A percentile compares a stretch with the other conserved stretches of the same genome.
Conservation (phyloP, 2,888 invertebrate species). For the Conops quadrifasciatus region DNA sequence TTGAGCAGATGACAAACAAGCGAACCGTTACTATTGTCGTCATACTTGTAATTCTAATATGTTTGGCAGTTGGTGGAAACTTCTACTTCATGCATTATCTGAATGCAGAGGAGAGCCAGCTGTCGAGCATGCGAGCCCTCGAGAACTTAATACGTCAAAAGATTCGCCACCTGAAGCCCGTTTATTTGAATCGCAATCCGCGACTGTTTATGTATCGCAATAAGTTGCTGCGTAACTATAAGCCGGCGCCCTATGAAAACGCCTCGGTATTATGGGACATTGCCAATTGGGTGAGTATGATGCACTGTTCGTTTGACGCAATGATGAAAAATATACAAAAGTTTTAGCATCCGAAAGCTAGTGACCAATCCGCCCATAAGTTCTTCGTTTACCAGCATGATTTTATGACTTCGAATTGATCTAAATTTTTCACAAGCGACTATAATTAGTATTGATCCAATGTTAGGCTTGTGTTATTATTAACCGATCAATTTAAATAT, state of each 20-base stretch:
- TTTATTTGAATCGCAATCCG: constrained; percentile 63
- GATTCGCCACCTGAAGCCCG: constrained; percentile 62
- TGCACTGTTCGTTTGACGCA: no score
- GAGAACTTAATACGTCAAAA: constrained; percentile 62
- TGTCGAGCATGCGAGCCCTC: constrained; percentile 65
- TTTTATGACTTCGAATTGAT: no score
- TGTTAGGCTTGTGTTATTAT: no score
- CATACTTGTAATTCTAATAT: constrained; percentile 56
- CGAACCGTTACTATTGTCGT: constrained; percentile 57
- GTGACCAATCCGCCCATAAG: no score
- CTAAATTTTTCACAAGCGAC: no score
- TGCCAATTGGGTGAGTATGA: constrained; percentile 62
- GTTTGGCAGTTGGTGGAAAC: constrained; percentile 58
- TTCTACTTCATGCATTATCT: constrained; percentile 65
- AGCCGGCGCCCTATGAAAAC: constrained; percentile 64
- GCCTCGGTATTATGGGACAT: constrained; percentile 67
- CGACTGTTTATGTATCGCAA: constrained; percentile 64
- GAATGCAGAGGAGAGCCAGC: constrained; percentile 57
- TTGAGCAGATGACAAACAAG: constrained; percentile 52
- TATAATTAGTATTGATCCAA: no score
- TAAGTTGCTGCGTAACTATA: constrained; percentile 62
- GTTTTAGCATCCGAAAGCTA: neutral
- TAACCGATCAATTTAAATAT: neutral
- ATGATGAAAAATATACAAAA: no score
- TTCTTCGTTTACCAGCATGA: no score